Conservation (phyloP, 30 jellyfish, hydroid and myxozoan genomes). For the Nemopilema nomurai region DNA sequence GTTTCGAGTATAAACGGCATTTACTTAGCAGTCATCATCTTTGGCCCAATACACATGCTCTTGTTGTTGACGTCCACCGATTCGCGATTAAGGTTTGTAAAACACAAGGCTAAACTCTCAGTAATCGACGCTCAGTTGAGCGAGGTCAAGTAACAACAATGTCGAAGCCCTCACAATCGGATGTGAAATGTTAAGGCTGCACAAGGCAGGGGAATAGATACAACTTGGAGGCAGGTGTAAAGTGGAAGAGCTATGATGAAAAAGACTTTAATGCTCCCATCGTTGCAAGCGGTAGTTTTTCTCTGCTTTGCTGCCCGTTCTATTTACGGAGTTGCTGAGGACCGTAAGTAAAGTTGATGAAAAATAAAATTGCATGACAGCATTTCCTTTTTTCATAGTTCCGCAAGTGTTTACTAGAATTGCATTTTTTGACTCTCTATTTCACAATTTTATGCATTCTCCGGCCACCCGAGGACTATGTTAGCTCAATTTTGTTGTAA, state of each 20-base stretch:
- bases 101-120: neutral
- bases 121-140: neutral
- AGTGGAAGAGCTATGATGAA: neutral
- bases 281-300: neutral
- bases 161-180: neutral
- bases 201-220: neutral
- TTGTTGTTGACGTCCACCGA: neutral
- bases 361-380: too few relatives aligned
- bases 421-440: too few relatives aligned
- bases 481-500: too few relatives aligned
- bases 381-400: too few relatives aligned
- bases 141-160: neutral
- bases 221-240: neutral
- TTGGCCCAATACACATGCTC: too few relatives aligned
- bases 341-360: neutral
- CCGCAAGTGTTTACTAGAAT: too few relatives aligned
- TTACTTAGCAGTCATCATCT: too few relatives aligned
- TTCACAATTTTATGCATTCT: too few relatives aligned
- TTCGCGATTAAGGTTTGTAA: neutral
- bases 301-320: neutral
- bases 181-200: neutral
- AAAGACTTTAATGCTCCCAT: neutral
- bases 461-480: too few relatives aligned
- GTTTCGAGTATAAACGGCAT: too few relatives aligned
- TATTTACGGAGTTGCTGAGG: neutral